These are phyloP conservation scores for Colinus virginianus DNA, from an alignment of 2,113 vertebrate genomes.

Conservation along the genomic window DNA sequence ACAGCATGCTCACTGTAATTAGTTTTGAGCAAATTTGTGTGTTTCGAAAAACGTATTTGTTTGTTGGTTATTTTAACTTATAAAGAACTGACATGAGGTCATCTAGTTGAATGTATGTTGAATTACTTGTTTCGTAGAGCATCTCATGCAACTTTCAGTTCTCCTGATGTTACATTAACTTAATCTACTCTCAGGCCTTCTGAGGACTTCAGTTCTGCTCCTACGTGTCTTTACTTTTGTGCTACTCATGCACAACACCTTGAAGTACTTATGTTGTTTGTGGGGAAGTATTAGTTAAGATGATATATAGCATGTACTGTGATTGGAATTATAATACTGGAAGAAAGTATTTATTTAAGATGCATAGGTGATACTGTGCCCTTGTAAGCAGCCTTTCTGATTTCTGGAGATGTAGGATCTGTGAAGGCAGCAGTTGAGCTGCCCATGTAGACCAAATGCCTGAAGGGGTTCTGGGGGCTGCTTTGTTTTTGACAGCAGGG, in stretches of 20 bases:
- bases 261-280: neutral
- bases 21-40: neutral
- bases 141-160: neutral
- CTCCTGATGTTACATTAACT: neutral
- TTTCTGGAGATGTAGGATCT: neutral
- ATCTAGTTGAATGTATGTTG: neutral
- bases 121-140: neutral
- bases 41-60: neutral
- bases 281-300: neutral
- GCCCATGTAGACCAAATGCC: neutral
- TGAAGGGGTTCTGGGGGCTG: neutral
- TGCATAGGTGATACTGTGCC: neutral
- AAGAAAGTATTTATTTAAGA: neutral
- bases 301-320: neutral
- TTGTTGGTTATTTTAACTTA: neutral
- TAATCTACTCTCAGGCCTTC: neutral
- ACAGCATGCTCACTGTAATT: neutral
- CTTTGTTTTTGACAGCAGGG: neutral
- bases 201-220: neutral
- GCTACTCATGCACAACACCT: neutral
- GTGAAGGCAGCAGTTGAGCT: neutral
- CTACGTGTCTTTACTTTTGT: neutral
- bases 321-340: neutral
- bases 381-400: neutral
- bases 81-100: neutral